Evolutionary conservation across 53 echinoderm and acorn worm species (phyloP).

Genomic region (Antedon mediterranea): DNA sequence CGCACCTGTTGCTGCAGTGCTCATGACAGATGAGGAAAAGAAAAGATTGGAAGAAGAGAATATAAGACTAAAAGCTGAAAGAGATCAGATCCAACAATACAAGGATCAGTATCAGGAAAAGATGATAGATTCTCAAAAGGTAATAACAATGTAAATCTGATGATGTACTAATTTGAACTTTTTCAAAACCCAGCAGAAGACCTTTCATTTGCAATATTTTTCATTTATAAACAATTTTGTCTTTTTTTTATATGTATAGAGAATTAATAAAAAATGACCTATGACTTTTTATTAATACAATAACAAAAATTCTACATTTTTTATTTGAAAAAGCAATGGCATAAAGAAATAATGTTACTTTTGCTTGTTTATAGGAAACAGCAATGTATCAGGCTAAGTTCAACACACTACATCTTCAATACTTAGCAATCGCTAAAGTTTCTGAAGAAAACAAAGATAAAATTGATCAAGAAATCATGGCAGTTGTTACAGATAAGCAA

Average conservation of each 20-base stretch:
- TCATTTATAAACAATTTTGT: too few relatives aligned
- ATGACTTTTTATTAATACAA: too few relatives aligned
- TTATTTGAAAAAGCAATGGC: too few relatives aligned
- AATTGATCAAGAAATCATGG: slow-evolving; percentile 56
- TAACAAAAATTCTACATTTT: too few relatives aligned
- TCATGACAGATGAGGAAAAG: slow-evolving; percentile 39
- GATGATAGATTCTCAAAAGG: slow-evolving; percentile 68
- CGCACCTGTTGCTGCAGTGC: slow-evolving; percentile 3
- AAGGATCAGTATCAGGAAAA: slow-evolving; percentile 58
- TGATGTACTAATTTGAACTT: too few relatives aligned
- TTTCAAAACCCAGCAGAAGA: too few relatives aligned
- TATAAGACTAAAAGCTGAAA: not conserved
- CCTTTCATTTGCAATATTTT: too few relatives aligned
- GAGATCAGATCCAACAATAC: not conserved
- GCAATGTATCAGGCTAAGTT: slow-evolving; percentile 54
- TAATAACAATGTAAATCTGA: too few relatives aligned
- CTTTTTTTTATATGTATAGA: too few relatives aligned
- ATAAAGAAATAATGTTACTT: too few relatives aligned
- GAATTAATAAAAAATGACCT: too few relatives aligned
- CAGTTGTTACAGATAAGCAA: slow-evolving; percentile 48
- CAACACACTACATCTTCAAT: slow-evolving; percentile 55
- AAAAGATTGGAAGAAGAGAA: slow-evolving; percentile 19
- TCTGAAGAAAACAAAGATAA: slow-evolving; percentile 36
- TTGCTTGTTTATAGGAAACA: slow-evolving; percentile 31
- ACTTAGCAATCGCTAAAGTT: slow-evolving; percentile 42